Base-by-base conservation (phyloP, 2,113 vertebrate species). In the Axis porcinus region DNA sequence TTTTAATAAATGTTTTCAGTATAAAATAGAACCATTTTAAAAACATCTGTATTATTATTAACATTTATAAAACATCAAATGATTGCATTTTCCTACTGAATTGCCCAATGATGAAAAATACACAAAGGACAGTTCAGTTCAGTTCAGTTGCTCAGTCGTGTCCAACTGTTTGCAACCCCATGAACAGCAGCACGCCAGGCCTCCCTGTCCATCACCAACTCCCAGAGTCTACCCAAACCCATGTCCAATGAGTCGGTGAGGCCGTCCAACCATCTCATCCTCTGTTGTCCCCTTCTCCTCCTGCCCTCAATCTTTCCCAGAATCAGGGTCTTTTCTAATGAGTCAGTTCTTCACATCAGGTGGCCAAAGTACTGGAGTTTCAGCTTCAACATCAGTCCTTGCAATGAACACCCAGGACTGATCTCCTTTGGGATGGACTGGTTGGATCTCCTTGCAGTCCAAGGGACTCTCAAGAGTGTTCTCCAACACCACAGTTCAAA, bases 1-100 rank as follows among this genome's bases (percentile, higher is more conserved):
- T 82, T 16, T 83, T 86, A 96, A 89, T 86, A 88, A 60, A 74
- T 89, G 76, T n/a, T 89, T 94, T 91, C 40, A 58, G 45, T 23
- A 17, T 5, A 54, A 88, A 91, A 88, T 91, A 21, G 33, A 43
- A 55, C 21, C 5, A 54, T 70, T 87, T 89, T 88, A n/a, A 40
- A 93, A 78, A 47, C 17, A 30, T 55, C 11, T 84, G 6, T 74
- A 12, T 81, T 92, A 76, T 54, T 16, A 4, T 33, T 33, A 62
- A 64, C 25, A 92, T 0, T 86, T 14, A 70, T 19, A 64, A 45
- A 94, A 58, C 28, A 89, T 86, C 45, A 95, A 93, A 58, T 83
- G 84, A 94, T 85, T 92, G 2, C 8, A 64, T 81, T 23, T 79
- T 79, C 43, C 28, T 70, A 47, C 11, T 91, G 13, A 86, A 54